These are phyloP conservation scores for Passer montanus DNA, from an alignment of 2,113 vertebrate species.

Conservation along the genomic window DNA sequence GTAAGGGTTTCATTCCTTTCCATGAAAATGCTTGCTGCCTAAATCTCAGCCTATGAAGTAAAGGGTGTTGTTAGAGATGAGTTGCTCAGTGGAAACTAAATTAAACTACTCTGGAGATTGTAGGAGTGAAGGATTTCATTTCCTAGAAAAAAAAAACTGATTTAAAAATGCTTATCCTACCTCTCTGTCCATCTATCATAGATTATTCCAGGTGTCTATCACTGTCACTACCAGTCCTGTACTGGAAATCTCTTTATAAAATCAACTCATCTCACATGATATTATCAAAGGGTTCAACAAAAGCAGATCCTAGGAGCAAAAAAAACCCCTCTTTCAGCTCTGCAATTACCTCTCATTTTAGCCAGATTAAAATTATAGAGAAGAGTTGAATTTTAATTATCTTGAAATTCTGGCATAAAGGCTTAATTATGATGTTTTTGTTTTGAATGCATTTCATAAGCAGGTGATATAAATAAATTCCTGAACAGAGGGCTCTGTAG, in stretches of 20 bases:
- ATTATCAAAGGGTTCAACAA: conserved; percentile 9
- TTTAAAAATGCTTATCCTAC: conserved; percentile 25
- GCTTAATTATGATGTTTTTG: conserved; percentile 23
- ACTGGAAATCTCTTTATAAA: neutral
- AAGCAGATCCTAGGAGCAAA: neutral
- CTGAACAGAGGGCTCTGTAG: neutral
- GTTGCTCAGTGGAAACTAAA: neutral
- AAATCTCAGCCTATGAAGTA: neutral
- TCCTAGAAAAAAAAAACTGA: conserved; percentile 30
- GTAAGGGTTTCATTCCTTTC: neutral
- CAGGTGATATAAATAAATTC: conserved; percentile 47
- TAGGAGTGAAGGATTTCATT: neutral
- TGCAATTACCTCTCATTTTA: conserved; percentile 42
- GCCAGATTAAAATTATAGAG: conserved; percentile 46
- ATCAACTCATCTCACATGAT: neutral
- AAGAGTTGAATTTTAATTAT: conserved; percentile 34
- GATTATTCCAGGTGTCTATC: conserved; percentile 27
- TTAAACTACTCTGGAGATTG: neutral
- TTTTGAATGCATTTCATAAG: conserved; percentile 15
- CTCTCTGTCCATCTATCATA: neutral
- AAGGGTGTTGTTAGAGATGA: neutral
- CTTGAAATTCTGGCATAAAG: conserved; percentile 23
- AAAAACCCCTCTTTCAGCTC: neutral
- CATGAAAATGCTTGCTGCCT: neutral
- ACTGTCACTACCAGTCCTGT: conserved; percentile 3